Evolutionary conservation across 2,888 invertebrate genomes (phyloP), one percentile per base, ranked within the genome.

Genomic region (Nemurella pictetii): DNA sequence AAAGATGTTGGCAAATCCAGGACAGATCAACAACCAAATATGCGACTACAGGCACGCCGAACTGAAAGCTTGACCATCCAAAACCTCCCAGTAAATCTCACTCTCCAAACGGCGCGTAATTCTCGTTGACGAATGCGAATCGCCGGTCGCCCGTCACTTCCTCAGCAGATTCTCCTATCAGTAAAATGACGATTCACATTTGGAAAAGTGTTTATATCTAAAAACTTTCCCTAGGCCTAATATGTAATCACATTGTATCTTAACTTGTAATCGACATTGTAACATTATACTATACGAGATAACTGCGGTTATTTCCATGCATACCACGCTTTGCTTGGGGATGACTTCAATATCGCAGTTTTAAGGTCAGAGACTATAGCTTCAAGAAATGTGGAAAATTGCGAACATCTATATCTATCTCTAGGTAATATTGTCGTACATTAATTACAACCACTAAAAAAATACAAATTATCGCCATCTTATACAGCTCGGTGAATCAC

Each of bases 51-150:
- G 4, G 30, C 15, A 28, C 25, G 75, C 30, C 27, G 30, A 80
- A 80, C 30, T 80, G 80, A 80, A n/a, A 30, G 36, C 80, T 30
- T n/a, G 36, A 81, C 80, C 80, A 30, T n/a, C 77, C 77, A 26
- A 3, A 77, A 28, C 80, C 80, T 32, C 30, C 25, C 80, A 7
- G 30, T 55, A 1, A 7, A 55, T 15, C 55, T 55, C 55, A 55
- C 55, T 7, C 55, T 2, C 15, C 9, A 3, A 20, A 20, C 55
- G 55, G 55, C 55, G 20, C 55, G 9, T 20, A 55, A 55, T 55
- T 12, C 55, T 55, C 55, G 12, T 55, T 55, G 20, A 20, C 55
- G 55, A 55, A n/a, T 20, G 55, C 55, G 9, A 55, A 2, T 20
- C 12, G 55, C 55, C 12, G 55, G 55, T 1, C 55, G 55, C 55